Percentiles rank a stretch among this genome's conserved stretches.
phyloP scores from a whole-genome alignment of 2,888 invertebrate genomes.

The Caenorhabditis sulstoni region DNA sequence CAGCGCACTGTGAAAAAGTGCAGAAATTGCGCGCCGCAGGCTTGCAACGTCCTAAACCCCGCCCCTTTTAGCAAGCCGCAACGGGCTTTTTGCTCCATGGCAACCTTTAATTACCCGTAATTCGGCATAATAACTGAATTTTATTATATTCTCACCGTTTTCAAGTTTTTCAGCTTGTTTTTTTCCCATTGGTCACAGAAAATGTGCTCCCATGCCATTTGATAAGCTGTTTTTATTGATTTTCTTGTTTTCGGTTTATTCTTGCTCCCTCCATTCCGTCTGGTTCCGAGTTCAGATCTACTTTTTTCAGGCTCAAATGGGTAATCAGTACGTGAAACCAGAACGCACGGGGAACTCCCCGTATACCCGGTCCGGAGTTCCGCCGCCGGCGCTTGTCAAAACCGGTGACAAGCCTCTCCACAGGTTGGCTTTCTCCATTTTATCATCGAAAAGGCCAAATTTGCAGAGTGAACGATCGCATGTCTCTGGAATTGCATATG shows the following conservation, averaged over 20 bases:
- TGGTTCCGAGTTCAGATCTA: neutral
- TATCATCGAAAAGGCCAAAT: neutral
- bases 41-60: constrained; percentile 28
- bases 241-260: constrained; percentile 1
- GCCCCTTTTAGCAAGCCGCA: constrained; percentile 43
- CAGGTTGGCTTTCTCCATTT: constrained; percentile 53
- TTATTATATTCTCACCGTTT: neutral
- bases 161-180: neutral
- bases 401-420: constrained; percentile 76
- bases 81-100: constrained; percentile 53
- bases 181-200: neutral
- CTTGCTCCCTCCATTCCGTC: neutral
- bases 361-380: constrained; percentile 78
- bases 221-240: neutral
- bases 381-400: constrained; percentile 74
- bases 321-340: constrained; percentile 78
- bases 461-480: constrained; percentile 75
- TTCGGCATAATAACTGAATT: neutral
- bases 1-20: neutral
- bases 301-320: constrained; percentile 68
- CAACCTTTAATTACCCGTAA: constrained; percentile 23
- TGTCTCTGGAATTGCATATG: constrained; percentile 80
- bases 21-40: constrained; percentile 31
- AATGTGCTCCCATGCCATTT: neutral
- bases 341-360: constrained; percentile 75